phyloP scores from a whole-genome alignment of 1,140 invertebrate genomes.

The Paraescarpia echinospica region DNA sequence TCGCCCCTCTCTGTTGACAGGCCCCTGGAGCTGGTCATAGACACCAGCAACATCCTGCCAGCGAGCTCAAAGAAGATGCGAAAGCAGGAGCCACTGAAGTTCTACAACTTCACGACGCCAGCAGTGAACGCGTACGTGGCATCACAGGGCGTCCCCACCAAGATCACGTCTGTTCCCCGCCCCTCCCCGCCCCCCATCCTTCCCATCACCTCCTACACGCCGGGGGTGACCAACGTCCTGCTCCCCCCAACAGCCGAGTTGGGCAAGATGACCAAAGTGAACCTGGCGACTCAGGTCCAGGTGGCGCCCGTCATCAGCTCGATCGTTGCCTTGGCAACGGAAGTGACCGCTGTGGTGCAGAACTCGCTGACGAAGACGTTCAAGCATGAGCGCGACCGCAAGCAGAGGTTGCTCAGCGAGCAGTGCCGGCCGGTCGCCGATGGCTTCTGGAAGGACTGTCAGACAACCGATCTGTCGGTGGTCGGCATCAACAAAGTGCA shows the following conservation, averaged over 20 bases:
- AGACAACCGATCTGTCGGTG: not conserved
- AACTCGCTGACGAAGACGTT: not conserved
- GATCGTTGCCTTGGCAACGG: not conserved
- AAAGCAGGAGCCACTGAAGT: constrained; percentile 2
- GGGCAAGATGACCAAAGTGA: not conserved
- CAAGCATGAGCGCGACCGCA: not conserved
- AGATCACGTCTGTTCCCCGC: not conserved
- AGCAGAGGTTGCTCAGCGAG: not conserved
- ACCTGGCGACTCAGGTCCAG: not conserved
- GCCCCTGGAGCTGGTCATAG: not conserved
- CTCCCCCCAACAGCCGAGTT: not conserved
- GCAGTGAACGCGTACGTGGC: not conserved
- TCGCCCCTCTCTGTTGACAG: not conserved
- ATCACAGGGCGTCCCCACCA: not conserved
- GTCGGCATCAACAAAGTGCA: not conserved
- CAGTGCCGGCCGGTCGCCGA: not conserved
- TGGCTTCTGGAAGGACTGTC: not conserved
- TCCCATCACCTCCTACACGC: not conserved
- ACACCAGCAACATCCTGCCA: not conserved
- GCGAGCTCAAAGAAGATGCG: not conserved
- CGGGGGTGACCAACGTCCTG: not conserved
- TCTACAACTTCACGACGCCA: constrained; percentile 13
- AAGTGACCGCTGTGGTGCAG: not conserved
- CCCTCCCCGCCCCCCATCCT: not conserved
- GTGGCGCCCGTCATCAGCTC: not conserved